Evolutionary conservation across 1,140 invertebrate species (phyloP), one percentile per base, ranked within the genome.

Genomic region (Chionoecetes opilio): DNA sequence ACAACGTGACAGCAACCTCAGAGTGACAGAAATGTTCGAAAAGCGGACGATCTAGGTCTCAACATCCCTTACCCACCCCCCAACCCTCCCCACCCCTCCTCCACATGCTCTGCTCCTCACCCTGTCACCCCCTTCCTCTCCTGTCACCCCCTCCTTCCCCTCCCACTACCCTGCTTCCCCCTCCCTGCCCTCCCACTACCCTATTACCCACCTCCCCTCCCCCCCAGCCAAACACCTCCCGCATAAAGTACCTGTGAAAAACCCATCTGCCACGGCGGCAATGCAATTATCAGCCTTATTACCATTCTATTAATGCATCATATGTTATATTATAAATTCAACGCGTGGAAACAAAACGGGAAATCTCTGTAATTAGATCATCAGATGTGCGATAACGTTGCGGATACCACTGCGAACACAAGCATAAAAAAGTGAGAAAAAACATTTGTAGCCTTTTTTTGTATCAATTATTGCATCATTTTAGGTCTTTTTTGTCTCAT

Each of bases 301-400:
- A 75, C 63, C 63, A 75, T 75, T 75, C 63, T 75, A 75, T 75
- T 75, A 75, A 75, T 75, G 63, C 63, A 75, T 75, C 63, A 75
- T 75, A 75, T 75, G 63, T 75, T 75, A 75, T 75, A 75, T 75
- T 75, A 75, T 75, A 75, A 75, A 75, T 26, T 75, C 63, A 75
- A 75, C 63, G 63, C 63, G 63, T 26, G 63, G 63, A 75, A 75
- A 75, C 63, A 75, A 75, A 75, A 75, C 63, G n/a, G n/a, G 63
- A 75, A 75, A 75, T 75, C 63, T 75, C 63, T 75, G 63, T 75
- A 75, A 75, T 75, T 75, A 75, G 63, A 75, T 75, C 63, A 75
- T 75, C 63, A 75, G 63, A 75, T 75, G 63, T 75, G 63, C 63
- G 63, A 75, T 75, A 75, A 75, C 63, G 63, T 75, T 75, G 63